A percentile compares a stretch with the other conserved stretches of the same genome.
These are phyloP conservation scores for Pomacea maculata DNA, from an alignment of 1,140 invertebrate species.

Conservation along the genomic window DNA sequence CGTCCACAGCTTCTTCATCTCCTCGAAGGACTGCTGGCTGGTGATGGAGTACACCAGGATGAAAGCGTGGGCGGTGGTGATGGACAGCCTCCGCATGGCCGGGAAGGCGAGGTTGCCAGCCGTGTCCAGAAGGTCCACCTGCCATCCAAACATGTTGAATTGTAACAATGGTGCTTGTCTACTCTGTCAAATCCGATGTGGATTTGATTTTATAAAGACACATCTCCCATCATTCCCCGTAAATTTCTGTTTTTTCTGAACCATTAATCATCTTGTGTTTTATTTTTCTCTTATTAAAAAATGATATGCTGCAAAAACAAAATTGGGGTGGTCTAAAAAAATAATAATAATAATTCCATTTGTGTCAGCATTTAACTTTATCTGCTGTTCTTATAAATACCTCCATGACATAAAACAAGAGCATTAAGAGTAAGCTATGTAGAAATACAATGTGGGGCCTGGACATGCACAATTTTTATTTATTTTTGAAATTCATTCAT, in stretches of 20 bases:
- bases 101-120: constrained; percentile 70
- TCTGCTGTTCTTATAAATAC: too few relatives aligned
- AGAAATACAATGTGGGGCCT: too few relatives aligned
- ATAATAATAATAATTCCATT: too few relatives aligned
- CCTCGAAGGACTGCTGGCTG: constrained; percentile 77
- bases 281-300: neutral
- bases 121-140: constrained; percentile 87
- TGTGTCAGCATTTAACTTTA: too few relatives aligned
- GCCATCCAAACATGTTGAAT: neutral
- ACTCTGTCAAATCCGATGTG: neutral
- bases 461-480: too few relatives aligned
- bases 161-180: neutral
- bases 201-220: too few relatives aligned
- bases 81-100: constrained; percentile 74
- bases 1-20: constrained; percentile 82
- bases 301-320: neutral
- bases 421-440: too few relatives aligned
- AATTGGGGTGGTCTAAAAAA: neutral
- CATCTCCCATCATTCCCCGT: too few relatives aligned
- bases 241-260: too few relatives aligned
- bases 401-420: too few relatives aligned
- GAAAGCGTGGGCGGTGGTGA: constrained; percentile 90
- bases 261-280: neutral
- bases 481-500: too few relatives aligned
- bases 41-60: constrained; percentile 89